Conservation (phyloP, 2,113 vertebrate genomes). For the Uria aalge region DNA sequence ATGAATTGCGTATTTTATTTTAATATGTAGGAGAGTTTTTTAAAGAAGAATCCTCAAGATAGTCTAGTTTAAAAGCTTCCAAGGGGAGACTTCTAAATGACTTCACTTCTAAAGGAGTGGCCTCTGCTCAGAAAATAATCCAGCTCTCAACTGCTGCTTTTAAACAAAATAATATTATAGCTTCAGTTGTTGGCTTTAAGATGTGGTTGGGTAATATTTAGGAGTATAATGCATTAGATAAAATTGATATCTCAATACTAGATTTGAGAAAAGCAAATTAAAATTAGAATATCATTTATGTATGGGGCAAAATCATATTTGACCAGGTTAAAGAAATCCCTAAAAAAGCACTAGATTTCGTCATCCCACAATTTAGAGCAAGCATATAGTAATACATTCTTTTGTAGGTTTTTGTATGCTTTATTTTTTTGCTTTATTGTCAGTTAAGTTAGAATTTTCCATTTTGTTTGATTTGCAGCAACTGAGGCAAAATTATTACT, state of each 20-base stretch:
- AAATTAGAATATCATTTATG: not conserved
- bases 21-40: not conserved
- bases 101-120: not conserved
- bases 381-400: not conserved
- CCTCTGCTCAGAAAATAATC: not conserved
- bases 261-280: not conserved
- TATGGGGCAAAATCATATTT: not conserved
- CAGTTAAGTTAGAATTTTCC: not conserved
- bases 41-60: not conserved
- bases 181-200: not conserved
- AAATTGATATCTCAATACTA: not conserved
- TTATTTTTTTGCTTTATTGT: not conserved
- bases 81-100: not conserved
- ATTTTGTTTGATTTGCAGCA: not conserved
- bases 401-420: not conserved
- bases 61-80: not conserved
- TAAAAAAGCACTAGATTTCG: not conserved
- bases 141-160: not conserved
- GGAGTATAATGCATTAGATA: not conserved
- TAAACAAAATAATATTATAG: not conserved
- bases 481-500: not conserved
- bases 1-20: not conserved
- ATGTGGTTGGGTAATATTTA: not conserved
- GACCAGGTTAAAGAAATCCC: not conserved
- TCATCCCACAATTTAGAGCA: not conserved